Evolutionary conservation across 1,140 invertebrate species (phyloP).

Genomic region (Platyura marginata): DNA sequence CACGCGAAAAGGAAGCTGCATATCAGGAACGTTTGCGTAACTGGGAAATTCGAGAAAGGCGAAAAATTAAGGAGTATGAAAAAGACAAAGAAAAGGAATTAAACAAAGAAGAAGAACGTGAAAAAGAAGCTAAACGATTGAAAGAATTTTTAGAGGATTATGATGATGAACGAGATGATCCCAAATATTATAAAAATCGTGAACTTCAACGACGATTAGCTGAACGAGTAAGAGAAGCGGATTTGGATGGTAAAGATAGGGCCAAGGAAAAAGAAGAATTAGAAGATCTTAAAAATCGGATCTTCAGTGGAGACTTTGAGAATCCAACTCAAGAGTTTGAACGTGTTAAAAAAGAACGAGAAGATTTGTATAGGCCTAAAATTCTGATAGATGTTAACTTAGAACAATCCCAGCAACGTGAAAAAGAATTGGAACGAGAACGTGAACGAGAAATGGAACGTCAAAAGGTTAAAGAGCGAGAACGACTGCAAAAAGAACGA

Average conservation of each 20-base stretch:
- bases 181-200: constrained; percentile 90
- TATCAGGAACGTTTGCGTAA: constrained; percentile 72
- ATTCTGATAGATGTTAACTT: constrained; percentile 48
- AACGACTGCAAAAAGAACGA: constrained; percentile 21
- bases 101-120: constrained; percentile 63
- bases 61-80: constrained; percentile 84
- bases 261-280: constrained; percentile 83
- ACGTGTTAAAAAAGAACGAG: constrained; percentile 50
- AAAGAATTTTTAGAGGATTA: constrained; percentile 98
- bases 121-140: constrained; percentile 77
- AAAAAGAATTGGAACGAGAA: constrained; percentile 32
- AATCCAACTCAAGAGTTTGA: constrained; percentile 73
- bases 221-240: constrained; percentile 81
- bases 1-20: constrained; percentile 80
- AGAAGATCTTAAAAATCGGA: constrained; percentile 66
- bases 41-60: constrained; percentile 87
- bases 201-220: constrained; percentile 73
- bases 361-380: constrained; percentile 68
- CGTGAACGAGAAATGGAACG: constrained; percentile 28
- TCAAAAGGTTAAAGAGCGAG: constrained; percentile 19
- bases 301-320: constrained; percentile 47
- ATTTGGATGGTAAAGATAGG: constrained; percentile 74
- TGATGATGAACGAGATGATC: constrained; percentile 91
- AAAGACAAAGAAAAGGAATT: constrained; percentile 75
- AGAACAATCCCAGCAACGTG: constrained; percentile 30